phyloP scores from a whole-genome alignment of 2,888 invertebrate species.

The Listrodromus nycthemerus region DNA sequence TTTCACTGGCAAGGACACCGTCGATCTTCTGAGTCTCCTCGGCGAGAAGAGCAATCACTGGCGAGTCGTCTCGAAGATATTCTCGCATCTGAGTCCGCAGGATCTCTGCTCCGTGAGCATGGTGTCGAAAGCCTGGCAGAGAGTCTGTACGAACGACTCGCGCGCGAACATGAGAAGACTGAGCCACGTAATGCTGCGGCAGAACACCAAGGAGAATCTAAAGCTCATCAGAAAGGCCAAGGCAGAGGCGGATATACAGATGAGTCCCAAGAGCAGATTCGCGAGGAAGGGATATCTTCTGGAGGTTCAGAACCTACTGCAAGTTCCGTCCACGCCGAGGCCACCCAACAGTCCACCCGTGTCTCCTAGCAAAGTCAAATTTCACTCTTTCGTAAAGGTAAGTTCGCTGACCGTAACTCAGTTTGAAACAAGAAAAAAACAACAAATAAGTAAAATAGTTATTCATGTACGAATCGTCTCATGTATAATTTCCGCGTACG shows the following conservation, averaged over 20 bases:
- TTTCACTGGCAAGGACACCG: conserved; percentile 76
- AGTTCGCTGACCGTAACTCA: conserved; percentile 36
- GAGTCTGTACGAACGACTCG: conserved; percentile 77
- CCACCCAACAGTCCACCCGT: conserved; percentile 83
- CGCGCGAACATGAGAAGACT: conserved; percentile 79
- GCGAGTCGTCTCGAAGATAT: conserved; percentile 81
- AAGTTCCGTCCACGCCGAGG: conserved; percentile 69
- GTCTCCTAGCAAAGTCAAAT: conserved; percentile 83
- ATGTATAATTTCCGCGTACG: conserved; percentile 21
- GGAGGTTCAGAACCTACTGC: conserved; percentile 80
- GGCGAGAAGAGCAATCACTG: conserved; percentile 82
- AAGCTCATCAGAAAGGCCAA: conserved; percentile 76
- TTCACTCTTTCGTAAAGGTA: conserved; percentile 84
- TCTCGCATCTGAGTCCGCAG: conserved; percentile 79
- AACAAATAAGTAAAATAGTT: background rate
- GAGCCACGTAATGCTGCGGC: conserved; percentile 76
- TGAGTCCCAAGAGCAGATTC: conserved; percentile 77
- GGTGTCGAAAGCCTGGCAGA: conserved; percentile 83
- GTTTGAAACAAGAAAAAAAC: too few relatives aligned
- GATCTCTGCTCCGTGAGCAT: conserved; percentile 82
- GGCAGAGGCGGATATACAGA: conserved; percentile 71
- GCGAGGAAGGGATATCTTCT: conserved; percentile 78
- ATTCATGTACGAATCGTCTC: background rate
- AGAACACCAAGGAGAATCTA: conserved; percentile 81
- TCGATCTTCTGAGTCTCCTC: conserved; percentile 80